Evolutionary conservation across 2,797 vertebrate species (phyloP).

Genomic region (Chelidonichthys spinosus): DNA sequence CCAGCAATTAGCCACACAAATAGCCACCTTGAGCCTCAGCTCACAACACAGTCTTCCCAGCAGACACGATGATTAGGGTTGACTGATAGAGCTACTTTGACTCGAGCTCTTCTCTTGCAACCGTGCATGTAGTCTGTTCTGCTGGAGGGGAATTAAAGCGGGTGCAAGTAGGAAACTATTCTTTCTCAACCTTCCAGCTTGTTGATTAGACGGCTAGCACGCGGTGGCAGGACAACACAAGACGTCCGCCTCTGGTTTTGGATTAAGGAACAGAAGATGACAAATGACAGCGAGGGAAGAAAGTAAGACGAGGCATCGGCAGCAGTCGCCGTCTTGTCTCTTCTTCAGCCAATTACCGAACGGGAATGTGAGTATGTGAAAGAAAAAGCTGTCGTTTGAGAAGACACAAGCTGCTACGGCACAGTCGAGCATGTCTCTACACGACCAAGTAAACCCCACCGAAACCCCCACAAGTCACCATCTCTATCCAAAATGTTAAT

Average conservation of each 20-base stretch:
- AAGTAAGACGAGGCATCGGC: neutral
- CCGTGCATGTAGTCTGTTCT: neutral
- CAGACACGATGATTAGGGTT: neutral
- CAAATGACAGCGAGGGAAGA: conserved; percentile 15
- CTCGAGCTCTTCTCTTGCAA: neutral
- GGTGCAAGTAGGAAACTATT: neutral
- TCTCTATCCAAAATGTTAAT: conserved; percentile 11
- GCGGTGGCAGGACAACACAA: neutral
- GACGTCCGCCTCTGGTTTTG: conserved; percentile 12
- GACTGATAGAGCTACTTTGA: neutral
- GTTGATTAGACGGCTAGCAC: neutral
- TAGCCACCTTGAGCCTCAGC: neutral
- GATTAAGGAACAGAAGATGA: conserved; percentile 5
- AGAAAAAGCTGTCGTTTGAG: conserved; percentile 16
- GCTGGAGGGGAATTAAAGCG: neutral
- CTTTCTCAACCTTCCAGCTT: neutral
- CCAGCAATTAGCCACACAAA: conserved; percentile 13
- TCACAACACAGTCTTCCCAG: neutral
- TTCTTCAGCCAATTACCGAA: conserved; percentile 26
- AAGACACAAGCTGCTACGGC: conserved; percentile 7
- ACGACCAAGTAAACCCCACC: neutral
- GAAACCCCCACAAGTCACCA: neutral
- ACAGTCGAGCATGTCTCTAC: neutral
- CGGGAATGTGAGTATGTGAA: conserved; percentile 20
- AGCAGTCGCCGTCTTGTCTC: conserved; percentile 11